phyloP scores from a whole-genome alignment of 2,797 vertebrate species.

The Pyrocephalus nanus region DNA sequence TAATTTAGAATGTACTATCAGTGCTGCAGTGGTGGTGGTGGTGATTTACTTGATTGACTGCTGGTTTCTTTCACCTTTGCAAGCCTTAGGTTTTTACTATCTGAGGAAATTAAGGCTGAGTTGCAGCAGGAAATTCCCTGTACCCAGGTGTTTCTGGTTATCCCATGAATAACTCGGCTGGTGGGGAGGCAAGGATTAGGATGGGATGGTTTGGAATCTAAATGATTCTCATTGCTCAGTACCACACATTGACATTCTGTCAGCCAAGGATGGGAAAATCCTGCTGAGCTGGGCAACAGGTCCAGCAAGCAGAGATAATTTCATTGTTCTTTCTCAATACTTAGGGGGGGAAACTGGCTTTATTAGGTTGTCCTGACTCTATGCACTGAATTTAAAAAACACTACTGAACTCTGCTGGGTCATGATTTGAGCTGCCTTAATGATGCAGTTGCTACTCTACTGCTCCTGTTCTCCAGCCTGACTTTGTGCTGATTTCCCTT shows the following conservation, averaged over 20 bases:
- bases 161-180: slow-evolving; percentile 67
- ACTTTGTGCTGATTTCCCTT: background rate
- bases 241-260: slow-evolving; percentile 58
- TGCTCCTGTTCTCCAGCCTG: background rate
- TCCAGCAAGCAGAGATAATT: slow-evolving; percentile 36
- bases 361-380: slow-evolving; percentile 6
- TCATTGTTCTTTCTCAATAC: slow-evolving; percentile 50
- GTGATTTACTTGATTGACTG: slow-evolving; percentile 82
- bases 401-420: background rate
- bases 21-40: slow-evolving; percentile 74
- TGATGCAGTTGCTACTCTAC: background rate
- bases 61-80: slow-evolving; percentile 84
- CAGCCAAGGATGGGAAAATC: slow-evolving; percentile 62
- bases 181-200: slow-evolving; percentile 67
- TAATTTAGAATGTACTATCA: slow-evolving; percentile 82
- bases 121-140: slow-evolving; percentile 85
- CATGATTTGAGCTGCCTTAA: background rate
- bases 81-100: slow-evolving; percentile 81
- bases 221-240: slow-evolving; percentile 61
- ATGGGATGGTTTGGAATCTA: slow-evolving; percentile 71
- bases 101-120: slow-evolving; percentile 86
- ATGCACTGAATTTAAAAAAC: slow-evolving; percentile 19
- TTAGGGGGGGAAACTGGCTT: slow-evolving; percentile 39
- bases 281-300: slow-evolving; percentile 42
- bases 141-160: slow-evolving; percentile 86